Evolutionary conservation across 2,113 vertebrate genomes (phyloP).

Genomic region (Dipodomys stephensi): DNA sequence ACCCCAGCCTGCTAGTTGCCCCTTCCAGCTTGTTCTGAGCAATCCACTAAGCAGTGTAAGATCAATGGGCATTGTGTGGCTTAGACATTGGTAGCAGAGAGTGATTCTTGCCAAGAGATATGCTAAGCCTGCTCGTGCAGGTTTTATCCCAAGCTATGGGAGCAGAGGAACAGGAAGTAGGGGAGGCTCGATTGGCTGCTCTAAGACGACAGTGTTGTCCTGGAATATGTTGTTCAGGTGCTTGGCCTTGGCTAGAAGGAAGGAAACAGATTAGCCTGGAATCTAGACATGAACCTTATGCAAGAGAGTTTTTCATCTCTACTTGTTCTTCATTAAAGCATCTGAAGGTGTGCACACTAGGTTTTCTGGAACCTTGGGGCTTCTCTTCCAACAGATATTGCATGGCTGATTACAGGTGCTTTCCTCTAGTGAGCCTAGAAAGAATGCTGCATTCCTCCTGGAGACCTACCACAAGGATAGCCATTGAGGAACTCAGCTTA

Average conservation of each 20-base stretch:
- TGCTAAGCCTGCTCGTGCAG: background rate
- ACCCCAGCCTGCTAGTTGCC: background rate
- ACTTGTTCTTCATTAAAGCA: background rate
- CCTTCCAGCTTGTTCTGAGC: background rate
- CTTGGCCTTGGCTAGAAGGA: background rate
- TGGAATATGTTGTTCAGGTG: background rate
- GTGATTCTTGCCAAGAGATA: background rate
- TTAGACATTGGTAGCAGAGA: background rate
- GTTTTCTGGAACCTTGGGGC: background rate
- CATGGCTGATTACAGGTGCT: background rate
- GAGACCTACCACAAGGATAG: background rate
- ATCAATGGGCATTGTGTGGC: background rate
- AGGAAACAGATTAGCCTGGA: background rate
- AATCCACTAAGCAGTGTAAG: background rate
- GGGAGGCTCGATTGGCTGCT: background rate
- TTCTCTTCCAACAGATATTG: background rate
- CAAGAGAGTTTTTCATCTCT: background rate
- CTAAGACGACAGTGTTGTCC: background rate
- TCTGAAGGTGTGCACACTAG: background rate
- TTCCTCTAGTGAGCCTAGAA: slow-evolving; percentile 9
- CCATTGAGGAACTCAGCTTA: background rate
- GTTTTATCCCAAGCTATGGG: background rate
- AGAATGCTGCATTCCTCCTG: background rate
- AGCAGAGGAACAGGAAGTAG: background rate
- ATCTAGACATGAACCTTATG: background rate